A percentile compares a stretch with the other conserved stretches of the same genome.
Evolutionary conservation across 2,888 invertebrate genomes (phyloP).

Genomic region (Lamproptera curius): DNA sequence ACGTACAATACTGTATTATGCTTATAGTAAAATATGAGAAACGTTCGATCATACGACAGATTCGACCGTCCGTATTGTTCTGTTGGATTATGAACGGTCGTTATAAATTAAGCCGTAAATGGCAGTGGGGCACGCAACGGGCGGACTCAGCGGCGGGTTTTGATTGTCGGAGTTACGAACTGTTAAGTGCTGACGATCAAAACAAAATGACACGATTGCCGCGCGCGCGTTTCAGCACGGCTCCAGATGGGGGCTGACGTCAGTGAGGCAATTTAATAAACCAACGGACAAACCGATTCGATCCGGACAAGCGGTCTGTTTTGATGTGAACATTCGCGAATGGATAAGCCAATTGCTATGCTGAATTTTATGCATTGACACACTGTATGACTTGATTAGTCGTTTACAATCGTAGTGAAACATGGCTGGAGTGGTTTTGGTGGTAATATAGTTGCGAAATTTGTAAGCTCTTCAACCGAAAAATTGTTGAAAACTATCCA

Average conservation of each 20-base stretch:
- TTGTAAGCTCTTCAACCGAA: too few species aligned
- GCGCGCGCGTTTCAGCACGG: constrained; percentile 13
- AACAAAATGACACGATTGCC: constrained; percentile 17
- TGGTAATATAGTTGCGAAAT: too few species aligned
- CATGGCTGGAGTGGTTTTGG: too few species aligned
- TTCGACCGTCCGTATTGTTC: not conserved
- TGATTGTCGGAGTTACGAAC: constrained; percentile 18
- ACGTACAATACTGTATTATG: too few species aligned
- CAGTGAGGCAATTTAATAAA: constrained; percentile 15
- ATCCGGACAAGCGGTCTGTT: constrained; percentile 7
- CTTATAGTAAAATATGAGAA: too few species aligned
- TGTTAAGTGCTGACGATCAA: constrained; percentile 20
- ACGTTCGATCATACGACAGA: not conserved
- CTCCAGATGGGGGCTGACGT: constrained; percentile 10
- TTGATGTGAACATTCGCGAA: too few species aligned
- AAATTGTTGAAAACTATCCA: too few species aligned
- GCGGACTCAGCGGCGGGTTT: constrained; percentile 3
- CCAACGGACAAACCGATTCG: constrained; percentile 8
- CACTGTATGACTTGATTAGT: too few species aligned
- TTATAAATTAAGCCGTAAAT: not conserved
- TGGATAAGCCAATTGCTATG: too few species aligned
- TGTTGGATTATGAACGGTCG: not conserved
- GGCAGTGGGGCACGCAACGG: constrained; percentile 18
- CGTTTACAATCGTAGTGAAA: not conserved
- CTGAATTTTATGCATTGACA: too few species aligned